Percentiles rank a stretch among this genome's conserved stretches.
These are phyloP conservation scores for Chelonus insularis DNA, from an alignment of 1,140 invertebrate species.

Conservation along the genomic window DNA sequence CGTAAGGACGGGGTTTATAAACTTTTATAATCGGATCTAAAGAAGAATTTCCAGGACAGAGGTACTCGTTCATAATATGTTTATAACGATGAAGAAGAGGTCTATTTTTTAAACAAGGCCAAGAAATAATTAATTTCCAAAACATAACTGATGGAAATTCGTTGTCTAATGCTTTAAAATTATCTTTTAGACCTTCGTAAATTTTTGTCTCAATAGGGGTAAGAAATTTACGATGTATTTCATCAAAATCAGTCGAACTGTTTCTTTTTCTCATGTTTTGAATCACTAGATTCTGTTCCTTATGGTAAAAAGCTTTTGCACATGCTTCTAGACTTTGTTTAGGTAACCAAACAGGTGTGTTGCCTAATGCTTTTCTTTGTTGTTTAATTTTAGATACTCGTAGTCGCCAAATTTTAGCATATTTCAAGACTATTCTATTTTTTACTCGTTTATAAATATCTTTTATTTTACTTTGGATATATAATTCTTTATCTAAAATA, in stretches of 20 bases:
- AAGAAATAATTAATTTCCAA: slow-evolving; percentile 71
- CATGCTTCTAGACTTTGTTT: slow-evolving; percentile 58
- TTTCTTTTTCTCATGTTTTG: slow-evolving; percentile 54
- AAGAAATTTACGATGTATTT: slow-evolving; percentile 17
- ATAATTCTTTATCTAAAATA: slow-evolving; percentile 38
- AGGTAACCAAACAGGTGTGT: slow-evolving; percentile 67
- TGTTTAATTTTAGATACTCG: slow-evolving; percentile 40
- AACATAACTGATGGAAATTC: slow-evolving; percentile 56
- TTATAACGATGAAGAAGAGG: slow-evolving; percentile 43
- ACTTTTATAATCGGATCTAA: slow-evolving; percentile 45
- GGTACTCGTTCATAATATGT: slow-evolving; percentile 45
- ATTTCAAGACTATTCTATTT: slow-evolving; percentile 51
- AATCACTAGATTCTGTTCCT: slow-evolving; percentile 60
- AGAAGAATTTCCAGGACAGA: slow-evolving; percentile 39
- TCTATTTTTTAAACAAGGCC: slow-evolving; percentile 54
- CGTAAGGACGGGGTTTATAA: slow-evolving; percentile 42
- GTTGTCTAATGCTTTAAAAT: slow-evolving; percentile 36
- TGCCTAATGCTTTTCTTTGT: slow-evolving; percentile 61
- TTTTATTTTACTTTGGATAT: slow-evolving; percentile 36
- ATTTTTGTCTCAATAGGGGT: slow-evolving; percentile 43
- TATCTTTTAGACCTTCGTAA: slow-evolving; percentile 49
- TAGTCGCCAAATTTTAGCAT: slow-evolving; percentile 59
- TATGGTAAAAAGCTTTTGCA: slow-evolving; percentile 57
- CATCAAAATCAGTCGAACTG: slow-evolving; percentile 9
- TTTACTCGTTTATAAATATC: slow-evolving; percentile 38